Base-by-base conservation (phyloP, 2,113 vertebrate species). In the Phaethon lepturus region DNA sequence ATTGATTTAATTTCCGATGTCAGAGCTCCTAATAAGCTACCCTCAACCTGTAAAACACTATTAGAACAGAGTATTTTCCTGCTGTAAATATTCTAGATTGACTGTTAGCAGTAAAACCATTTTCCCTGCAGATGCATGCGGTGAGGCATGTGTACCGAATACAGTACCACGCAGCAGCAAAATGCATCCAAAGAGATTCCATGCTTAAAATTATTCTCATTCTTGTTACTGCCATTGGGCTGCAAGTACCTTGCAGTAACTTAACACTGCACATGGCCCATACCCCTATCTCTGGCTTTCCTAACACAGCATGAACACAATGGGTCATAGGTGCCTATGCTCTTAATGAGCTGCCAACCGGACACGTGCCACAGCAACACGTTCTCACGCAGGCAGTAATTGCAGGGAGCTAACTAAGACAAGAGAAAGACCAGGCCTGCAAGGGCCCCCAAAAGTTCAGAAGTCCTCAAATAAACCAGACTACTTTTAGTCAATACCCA, bases 111-210 rank as follows among this genome's bases (percentile, higher is more conserved):
- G 9, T 10, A 81, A 64, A 56, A 40, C 31, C n/a, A 18, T 6
- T 31, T 25, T 59, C 29, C 31, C 35, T 1, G 1, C 62, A 72
- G 62, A 33, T 9, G 33, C 31, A 45, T 1, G 0, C 2, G 0
- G 31, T 7, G 20, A 55, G 63, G 55, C 3, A 3, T 1, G 6
- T 2, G 13, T 38, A n/a, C 26, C 1, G 0, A 42, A 76, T 10
- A 49, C 69, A 38, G 28, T 9, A 31, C 25, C 18, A 29, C 0
- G 0, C 9, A 26, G 47, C n/a, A 42, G 29, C n/a, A 64, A 68
- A 69, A 62, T 2, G 4, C 38, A 78, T 5, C 73, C 2, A 0
- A 68, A 49, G 15, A 67, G 49, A 55, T n/a, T 18, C 42, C 63
- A 4, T 8, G 4, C 49, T 82, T 44, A 18, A n/a, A 64, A 50